Base-by-base conservation (phyloP, 2,888 invertebrate species). In the Meliscaeva auricollis region DNA sequence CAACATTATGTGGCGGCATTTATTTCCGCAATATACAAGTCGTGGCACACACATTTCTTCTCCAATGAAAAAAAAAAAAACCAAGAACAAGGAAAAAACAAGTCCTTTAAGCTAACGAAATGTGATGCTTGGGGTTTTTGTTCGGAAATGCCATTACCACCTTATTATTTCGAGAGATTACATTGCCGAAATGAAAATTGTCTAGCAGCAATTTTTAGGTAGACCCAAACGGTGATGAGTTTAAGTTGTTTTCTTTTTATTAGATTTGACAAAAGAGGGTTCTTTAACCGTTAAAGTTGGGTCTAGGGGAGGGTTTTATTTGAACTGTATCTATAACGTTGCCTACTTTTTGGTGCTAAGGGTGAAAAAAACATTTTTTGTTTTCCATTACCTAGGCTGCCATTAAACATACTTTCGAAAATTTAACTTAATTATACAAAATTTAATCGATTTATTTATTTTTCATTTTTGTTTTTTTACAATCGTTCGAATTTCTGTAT, bases 1-100 rank as follows among this genome's bases (percentile, higher is more conserved):
- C 41, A 77, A 22, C 30, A 54, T 30, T 30, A 46, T 68, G 72
- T 78, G 78, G 73, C 82, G 73, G 78, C 73, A 74, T 73, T 83
- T 73, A 11, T 35, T 58, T 73, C 56, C 58, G 20, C 54, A 44
- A 52, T 15, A 38, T 77, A 15, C 35, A n/a, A n/a, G n/a, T n/a
- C n/a, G n/a, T n/a, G n/a, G n/a, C 17, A 20, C 26, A 26, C 30
- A 30, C 11, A 46, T 38, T 13, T n/a, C n/a, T 3, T 32, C 9
- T 22, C 17, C 26, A 38, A 38, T 3, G 3, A 13, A 38, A 7
- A 11, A 9, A 7, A 38, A 9, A 38, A 38, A 9, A 3, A 35
- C 35, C 2, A 35, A 9, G 38, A 38, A 38, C 8, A 9, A 38
- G 3, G 11, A 11, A 38, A 17, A 11, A 26, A 26, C 0, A 30